phyloP scores from a whole-genome alignment of 1,140 invertebrate genomes.

The Babylonia areolata region DNA sequence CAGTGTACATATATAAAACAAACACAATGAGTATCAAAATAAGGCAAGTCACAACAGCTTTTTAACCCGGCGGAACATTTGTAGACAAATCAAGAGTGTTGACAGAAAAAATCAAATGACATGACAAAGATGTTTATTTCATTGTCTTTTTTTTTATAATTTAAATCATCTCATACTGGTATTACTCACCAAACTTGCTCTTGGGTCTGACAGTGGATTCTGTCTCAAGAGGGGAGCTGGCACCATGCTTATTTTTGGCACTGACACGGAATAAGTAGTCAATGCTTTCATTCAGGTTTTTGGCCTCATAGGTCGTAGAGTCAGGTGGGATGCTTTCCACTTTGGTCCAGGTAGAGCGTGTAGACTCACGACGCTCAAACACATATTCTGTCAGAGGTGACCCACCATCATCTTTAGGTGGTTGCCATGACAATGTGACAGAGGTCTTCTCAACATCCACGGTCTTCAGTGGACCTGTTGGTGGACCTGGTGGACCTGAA shows the following conservation, averaged over 20 bases:
- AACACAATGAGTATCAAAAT: no score
- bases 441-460: constrained; percentile 75
- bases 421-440: constrained; percentile 92
- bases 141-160: no score
- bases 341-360: constrained; percentile 90
- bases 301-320: constrained; percentile 84
- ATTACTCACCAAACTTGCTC: constrained; percentile 81
- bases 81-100: no score
- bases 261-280: constrained; percentile 97
- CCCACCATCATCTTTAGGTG: constrained; percentile 94
- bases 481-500: constrained; percentile 89
- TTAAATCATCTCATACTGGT: neutral
- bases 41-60: no score
- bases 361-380: constrained; percentile 76
- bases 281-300: constrained; percentile 90
- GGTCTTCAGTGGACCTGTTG: constrained; percentile 91
- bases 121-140: no score
- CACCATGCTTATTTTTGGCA: constrained; percentile 98
- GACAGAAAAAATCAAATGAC: no score
- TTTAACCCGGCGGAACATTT: no score
- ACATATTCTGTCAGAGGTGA: constrained; percentile 77
- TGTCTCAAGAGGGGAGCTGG: constrained; percentile 88
- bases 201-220: constrained; percentile 82
- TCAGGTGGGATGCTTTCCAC: constrained; percentile 77
- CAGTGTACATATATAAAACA: no score